Base-by-base conservation (phyloP, 2,113 vertebrate species). In the Ornithorhynchus anatinus region DNA sequence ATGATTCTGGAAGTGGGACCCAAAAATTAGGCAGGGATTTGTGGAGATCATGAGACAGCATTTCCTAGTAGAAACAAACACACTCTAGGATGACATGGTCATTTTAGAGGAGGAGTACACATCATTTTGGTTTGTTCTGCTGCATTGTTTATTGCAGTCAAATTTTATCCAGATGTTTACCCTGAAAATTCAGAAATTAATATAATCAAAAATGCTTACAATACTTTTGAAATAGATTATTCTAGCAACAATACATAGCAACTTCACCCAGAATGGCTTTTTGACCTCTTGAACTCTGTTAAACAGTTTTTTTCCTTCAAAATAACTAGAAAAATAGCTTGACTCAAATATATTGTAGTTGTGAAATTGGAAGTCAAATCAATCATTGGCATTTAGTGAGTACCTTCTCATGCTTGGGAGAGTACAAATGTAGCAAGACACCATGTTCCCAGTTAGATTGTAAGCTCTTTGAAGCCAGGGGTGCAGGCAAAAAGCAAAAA, bases 41-140 rank as follows among this genome's bases (percentile, higher is more conserved):
- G 57, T 75, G 62, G 72, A 60, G 45, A 53, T 53, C 25, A 77
- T 44, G 36, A 37, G 42, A 12, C 20, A 37, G 29, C 64, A 64
- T 67, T 70, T 37, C 57, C 47, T 40, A 58, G 3, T 42, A 66
- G 60, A 66, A 50, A 25, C 25, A 20, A 65, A 25, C 11, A 9
- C 47, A 6, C 32, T 67, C 60, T 53, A 65, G 14, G 25, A 64
- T 67, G 43, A 36, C 19, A 61, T 16, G 37, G 50, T 64, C 66
- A 10, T 16, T 37, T 14, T 44, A 39, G 68, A 51, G 42, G 9
- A 57, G 53, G 38, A 60, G 13, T 2, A 39, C 20, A 31, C 29
- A 65, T 15, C 36, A 27, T 33, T 42, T 16, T 39, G 37, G 29
- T n/a, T 70, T 68, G 53, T 38, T 39, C 33, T 38, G 32, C 27